Evolutionary conservation across 2,797 vertebrate species (phyloP), one percentile per base, ranked within the genome.

Genomic region (Falco peregrinus): DNA sequence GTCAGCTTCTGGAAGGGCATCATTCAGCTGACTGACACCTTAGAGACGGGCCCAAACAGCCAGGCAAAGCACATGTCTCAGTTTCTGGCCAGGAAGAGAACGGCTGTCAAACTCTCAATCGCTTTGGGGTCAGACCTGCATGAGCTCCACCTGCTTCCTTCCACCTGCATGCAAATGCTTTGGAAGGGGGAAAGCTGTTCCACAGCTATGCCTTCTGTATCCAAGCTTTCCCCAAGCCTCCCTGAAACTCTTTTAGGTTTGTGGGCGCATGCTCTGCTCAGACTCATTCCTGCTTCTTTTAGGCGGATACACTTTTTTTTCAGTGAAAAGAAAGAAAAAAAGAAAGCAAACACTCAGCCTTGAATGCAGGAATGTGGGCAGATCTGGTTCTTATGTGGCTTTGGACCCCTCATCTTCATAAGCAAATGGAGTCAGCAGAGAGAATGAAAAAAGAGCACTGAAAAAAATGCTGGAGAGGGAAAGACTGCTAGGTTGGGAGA

Each of bases 381-480:
- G 70, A 71, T 81, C 76, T 84, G 65, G 16, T 85, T 93, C 67
- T 93, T 71, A 84, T 84, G 96, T 98, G 97, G 98, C 97, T 98
- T 97, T 97, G 96, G 98, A 98, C 98, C 97, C 97, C 98, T 97
- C 71, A 94, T 98, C 98, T 97, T 97, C 95, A 97, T 94, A 96
- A 96, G 93, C 95, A 95, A 96, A 96, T 98, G 97, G 94, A 97
- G 96, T 96, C 93, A 98, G 96, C 92, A 95, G 97, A 97, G 80
- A 97, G 96, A 97, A 95, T 97, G 96, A 96, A 95, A 95, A 96
- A 91, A 97, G 89, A 97, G 96, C 91, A 93, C 95, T 96, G 90
- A 97, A 96, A 97, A 96, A 97, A 97, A 97, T 87, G 93, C 89
- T 95, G 92, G 65, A 96, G 88, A 82, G 89, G 94, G 94, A 93